Conservation (phyloP, 2,888 invertebrate genomes). For the Melanargia galathea region DNA sequence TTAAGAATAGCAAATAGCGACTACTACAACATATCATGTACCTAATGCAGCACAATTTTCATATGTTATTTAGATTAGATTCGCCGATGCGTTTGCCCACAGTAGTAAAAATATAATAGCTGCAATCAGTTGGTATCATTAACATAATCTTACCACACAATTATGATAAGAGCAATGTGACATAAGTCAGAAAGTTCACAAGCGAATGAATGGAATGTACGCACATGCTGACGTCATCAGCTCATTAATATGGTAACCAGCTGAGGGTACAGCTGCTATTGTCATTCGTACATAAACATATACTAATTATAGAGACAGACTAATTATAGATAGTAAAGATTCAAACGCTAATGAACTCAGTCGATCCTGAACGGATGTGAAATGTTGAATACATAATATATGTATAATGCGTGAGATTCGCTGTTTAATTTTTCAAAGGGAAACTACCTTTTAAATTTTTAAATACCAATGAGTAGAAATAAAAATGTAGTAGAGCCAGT, state of each 20-base stretch:
- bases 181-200: slow-evolving; percentile 7
- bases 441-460: background rate
- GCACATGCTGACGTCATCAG: slow-evolving; percentile 54
- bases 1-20: no score
- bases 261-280: slow-evolving; percentile 66
- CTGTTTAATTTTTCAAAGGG: background rate
- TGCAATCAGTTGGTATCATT: background rate
- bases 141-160: background rate
- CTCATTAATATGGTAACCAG: slow-evolving; percentile 60
- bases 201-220: slow-evolving; percentile 16
- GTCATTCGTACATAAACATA: slow-evolving; percentile 64
- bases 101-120: slow-evolving; percentile 1
- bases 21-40: no score
- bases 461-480: slow-evolving; percentile 15
- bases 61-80: background rate
- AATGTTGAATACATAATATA: slow-evolving; percentile 31
- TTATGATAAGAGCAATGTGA: slow-evolving; percentile 19
- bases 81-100: background rate
- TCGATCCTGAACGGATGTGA: slow-evolving; percentile 50
- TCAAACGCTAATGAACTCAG: slow-evolving; percentile 8
- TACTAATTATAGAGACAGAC: slow-evolving; percentile 32
- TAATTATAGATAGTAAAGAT: no score
- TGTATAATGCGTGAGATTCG: slow-evolving; percentile 3
- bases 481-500: slow-evolving; percentile 7
- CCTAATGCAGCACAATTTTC: background rate